Evolutionary conservation across 2,888 invertebrate genomes (phyloP).

Genomic region (Orthonychiurus folsomi): DNA sequence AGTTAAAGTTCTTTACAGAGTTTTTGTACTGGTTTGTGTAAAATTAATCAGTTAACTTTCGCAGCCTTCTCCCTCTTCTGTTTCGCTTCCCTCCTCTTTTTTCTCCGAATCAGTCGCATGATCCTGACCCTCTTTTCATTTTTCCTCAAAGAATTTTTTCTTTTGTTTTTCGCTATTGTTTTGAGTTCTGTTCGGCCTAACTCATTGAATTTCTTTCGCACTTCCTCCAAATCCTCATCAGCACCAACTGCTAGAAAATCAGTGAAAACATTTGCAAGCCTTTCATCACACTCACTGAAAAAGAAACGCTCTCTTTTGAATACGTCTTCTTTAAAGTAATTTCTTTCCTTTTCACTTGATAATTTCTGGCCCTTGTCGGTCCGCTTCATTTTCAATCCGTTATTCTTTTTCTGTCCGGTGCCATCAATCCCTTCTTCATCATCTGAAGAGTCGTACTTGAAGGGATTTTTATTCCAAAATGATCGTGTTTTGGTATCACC

Average conservation of each 20-base stretch:
- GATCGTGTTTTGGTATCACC: not conserved
- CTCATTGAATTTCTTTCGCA: slow-evolving; percentile 23
- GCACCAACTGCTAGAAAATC: slow-evolving; percentile 23
- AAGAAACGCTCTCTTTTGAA: slow-evolving; percentile 26
- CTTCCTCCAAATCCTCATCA: slow-evolving; percentile 20
- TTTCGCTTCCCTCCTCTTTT: slow-evolving; percentile 9
- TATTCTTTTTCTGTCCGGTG: slow-evolving; percentile 6
- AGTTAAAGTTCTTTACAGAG: no score
- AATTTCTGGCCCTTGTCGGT: not conserved
- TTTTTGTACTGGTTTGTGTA: no score
- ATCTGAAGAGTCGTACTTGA: slow-evolving; percentile 38
- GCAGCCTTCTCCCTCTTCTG: not conserved
- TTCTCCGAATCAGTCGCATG: slow-evolving; percentile 9
- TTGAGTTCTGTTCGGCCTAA: slow-evolving; percentile 30
- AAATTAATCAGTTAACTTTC: not conserved
- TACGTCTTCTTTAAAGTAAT: not conserved
- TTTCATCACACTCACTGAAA: slow-evolving; percentile 26
- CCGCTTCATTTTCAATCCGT: no score
- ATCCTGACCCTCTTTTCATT: slow-evolving; percentile 29
- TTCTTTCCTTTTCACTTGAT: not conserved
- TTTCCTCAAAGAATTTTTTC: slow-evolving; percentile 35
- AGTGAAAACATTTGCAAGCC: slow-evolving; percentile 28
- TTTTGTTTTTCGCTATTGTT: slow-evolving; percentile 32
- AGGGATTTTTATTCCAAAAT: slow-evolving; percentile 37
- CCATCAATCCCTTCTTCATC: slow-evolving; percentile 23